Evolutionary conservation across 2,888 invertebrate genomes (phyloP).

Genomic region (Scaptomyza reducta): DNA sequence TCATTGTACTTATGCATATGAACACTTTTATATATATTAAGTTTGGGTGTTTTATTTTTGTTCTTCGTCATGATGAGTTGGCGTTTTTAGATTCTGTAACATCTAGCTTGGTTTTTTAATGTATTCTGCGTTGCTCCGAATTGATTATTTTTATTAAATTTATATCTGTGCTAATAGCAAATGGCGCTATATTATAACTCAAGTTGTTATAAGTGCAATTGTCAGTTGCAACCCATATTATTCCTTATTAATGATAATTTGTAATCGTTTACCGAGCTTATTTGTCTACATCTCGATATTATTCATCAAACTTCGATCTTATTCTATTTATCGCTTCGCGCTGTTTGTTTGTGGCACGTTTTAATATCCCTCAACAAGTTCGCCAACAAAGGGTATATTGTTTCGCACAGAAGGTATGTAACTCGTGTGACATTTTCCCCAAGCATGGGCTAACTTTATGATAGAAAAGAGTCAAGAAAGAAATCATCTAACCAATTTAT

Average conservation of each 20-base stretch:
- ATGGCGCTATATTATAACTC: no score
- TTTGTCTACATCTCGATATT: conserved; percentile 57
- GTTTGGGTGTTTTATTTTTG: not conserved
- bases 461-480: not conserved
- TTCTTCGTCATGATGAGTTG: conserved; percentile 71
- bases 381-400: conserved; percentile 9
- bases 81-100: conserved; percentile 46
- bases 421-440: accelerated
- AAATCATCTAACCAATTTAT: not conserved
- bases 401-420: not conserved
- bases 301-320: conserved; percentile 78
- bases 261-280: not conserved
- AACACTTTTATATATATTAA: conserved; percentile 5
- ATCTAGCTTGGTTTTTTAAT: conserved; percentile 17
- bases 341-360: conserved; percentile 57
- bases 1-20: conserved; percentile 55
- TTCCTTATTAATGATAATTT: no score
- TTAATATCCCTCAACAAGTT: conserved; percentile 28
- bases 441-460: not conserved
- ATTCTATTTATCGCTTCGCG: conserved; percentile 53
- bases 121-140: no score
- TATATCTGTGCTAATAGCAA: conserved; percentile 23
- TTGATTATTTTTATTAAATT: no score
- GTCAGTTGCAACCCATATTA: no score
- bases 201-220: no score